Evolutionary conservation across 2,888 invertebrate species (phyloP), one percentile per base, ranked within the genome.

Genomic region (Perdita meconis): DNA sequence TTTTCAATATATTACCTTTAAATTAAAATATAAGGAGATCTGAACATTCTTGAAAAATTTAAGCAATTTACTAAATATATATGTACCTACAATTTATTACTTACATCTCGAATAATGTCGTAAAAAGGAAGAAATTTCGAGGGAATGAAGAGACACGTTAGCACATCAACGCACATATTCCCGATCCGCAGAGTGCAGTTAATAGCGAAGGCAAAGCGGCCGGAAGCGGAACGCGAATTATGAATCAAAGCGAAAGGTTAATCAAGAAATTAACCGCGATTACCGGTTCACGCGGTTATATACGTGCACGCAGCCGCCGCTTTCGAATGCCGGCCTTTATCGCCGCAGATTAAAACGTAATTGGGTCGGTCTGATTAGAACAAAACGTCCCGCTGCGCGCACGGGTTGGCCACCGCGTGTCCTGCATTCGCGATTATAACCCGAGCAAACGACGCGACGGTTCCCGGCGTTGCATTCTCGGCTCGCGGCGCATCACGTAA

Each of bases 291-390:
- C 26, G 19, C 53, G 12, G 61, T 72, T 59, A 56, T 57, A 51
- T 56, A 51, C 24, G 47, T 34, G 40, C 63, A 34, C 30, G 36
- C 72, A 30, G 30, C 12, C 34, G 2, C 30, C 55, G 50, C 16
- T 66, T 24, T 66, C 56, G 34, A 65, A 72, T 22, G 47, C 5
- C 42, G 22, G 57, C 59, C 53, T 68, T 59, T 64, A 60, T 68
- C 59, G 40, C n/a, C 30, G 36, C 60, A 36, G 55, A 75, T 78
- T 60, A 64, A 60, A 64, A 30, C 55, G 55, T 59, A 78, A 75
- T 59, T 64, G 40, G 74, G 74, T 75, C 64, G 64, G 42, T 30
- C 57, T 44, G 57, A 68, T 77, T 75, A 63, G 44, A 75, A 63
- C 77, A 55, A 67, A 74, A 66, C 60, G 55, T 73, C 63, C 40